phyloP scores from a whole-genome alignment of 2,888 invertebrate genomes.

The Eupithecia vulgata region DNA sequence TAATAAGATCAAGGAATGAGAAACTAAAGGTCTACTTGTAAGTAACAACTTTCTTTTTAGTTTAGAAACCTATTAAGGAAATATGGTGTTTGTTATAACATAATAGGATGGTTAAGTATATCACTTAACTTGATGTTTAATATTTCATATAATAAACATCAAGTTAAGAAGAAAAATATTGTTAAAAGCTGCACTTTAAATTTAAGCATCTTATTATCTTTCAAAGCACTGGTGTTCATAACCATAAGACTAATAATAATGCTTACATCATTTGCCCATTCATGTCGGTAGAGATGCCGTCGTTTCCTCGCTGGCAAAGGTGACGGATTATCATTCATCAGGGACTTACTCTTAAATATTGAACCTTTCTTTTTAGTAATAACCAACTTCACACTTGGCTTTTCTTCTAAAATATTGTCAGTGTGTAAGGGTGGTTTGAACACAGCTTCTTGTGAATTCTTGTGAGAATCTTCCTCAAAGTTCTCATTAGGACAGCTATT shows the following conservation, averaged over 20 bases:
- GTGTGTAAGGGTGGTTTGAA: slow-evolving; percentile 75
- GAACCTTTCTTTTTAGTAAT: slow-evolving; percentile 94
- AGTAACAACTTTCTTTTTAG: not conserved
- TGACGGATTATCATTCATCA: slow-evolving; percentile 85
- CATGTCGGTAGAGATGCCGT: slow-evolving; percentile 93
- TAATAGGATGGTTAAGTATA: not conserved
- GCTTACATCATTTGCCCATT: slow-evolving; percentile 92
- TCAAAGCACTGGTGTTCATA: not conserved
- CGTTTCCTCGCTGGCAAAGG: slow-evolving; percentile 87
- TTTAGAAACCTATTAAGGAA: not conserved
- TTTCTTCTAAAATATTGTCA: slow-evolving; percentile 75
- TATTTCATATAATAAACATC: too few species aligned
- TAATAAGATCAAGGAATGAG: not conserved
- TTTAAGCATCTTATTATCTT: not conserved
- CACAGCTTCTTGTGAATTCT: slow-evolving; percentile 72
- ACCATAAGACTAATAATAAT: not conserved
- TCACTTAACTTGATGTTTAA: not conserved
- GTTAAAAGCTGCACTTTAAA: not conserved
- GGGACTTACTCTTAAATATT: slow-evolving; percentile 93
- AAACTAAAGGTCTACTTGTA: not conserved
- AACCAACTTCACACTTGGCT: slow-evolving; percentile 87
- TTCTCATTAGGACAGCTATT: slow-evolving; percentile 79
- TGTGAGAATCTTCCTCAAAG: slow-evolving; percentile 71
- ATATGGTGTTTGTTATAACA: not conserved
- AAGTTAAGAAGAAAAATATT: not conserved